Base-by-base conservation (phyloP, 2,888 invertebrate species). In the Lasioglossum marginatum region DNA sequence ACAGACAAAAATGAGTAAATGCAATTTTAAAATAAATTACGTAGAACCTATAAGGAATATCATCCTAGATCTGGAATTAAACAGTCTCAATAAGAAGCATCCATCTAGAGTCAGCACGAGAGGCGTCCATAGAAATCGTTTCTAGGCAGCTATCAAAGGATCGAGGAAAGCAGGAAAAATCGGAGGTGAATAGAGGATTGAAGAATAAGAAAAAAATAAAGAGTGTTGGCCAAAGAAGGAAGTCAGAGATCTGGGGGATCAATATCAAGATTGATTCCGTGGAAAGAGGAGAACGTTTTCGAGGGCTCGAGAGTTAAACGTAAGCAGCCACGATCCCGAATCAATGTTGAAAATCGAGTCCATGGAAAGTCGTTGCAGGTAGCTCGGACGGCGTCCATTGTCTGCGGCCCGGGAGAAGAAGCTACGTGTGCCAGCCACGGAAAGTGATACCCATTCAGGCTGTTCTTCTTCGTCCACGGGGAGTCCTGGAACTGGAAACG, bases 361-460 rank as follows among this genome's bases (percentile, higher is more conserved):
- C 89, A 88, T 86, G 92, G 90, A 89, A 94, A 94, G 94, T 94
- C 92, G 91, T 79, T 76, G 88, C 85, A 88, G 88, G 89, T 90
- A 90, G 85, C 81, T 83, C 75, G 85, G 87, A 89, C 78, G 83
- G 27, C 88, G 89, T 81, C 82, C 87, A 91, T 91, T 91, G 91
- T 91, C 63, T 80, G 77, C 78, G 66, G 40, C 31, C 63, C 37
- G 79, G 71, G 72, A 79, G 88, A 87, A 90, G 89, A 90, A 89
- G 87, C 86, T 90, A 79, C 89, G 90, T 89, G 89, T 88, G 87
- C 86, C 90, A 78, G 87, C 86, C 87, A 89, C 91, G 93, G 92
- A 93, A 93, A 93, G 91, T 90, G 93, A 93, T 93, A 93, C 90
- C 92, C 91, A 94, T 94, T 93, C 91, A 92, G 87, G 85, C 48